These are phyloP conservation scores for Bombus difficillimus DNA, from an alignment of 1,140 invertebrate genomes.

Conservation along the genomic window DNA sequence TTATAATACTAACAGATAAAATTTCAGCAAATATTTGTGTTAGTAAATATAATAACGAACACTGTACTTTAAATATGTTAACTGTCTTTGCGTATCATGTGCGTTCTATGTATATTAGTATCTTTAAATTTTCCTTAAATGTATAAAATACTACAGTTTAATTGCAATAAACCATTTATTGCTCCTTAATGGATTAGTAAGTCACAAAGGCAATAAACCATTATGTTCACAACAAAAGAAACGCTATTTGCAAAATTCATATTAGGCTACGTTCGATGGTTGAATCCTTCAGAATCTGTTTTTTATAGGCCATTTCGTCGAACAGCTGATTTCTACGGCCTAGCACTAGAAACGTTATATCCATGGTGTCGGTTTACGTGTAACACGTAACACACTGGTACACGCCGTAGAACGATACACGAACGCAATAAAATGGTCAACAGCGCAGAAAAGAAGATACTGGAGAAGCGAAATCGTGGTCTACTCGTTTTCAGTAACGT, in stretches of 20 bases:
- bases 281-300: not conserved
- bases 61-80: too few species aligned
- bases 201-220: too few species aligned
- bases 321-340: slow-evolving; percentile 53
- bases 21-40: too few species aligned
- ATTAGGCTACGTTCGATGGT: not conserved
- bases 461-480: slow-evolving; percentile 31
- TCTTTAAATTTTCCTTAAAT: too few species aligned
- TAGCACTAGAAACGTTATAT: slow-evolving; percentile 38
- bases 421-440: slow-evolving; percentile 11
- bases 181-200: too few species aligned
- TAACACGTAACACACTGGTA: slow-evolving; percentile 47
- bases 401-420: slow-evolving; percentile 4
- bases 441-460: not conserved
- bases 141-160: too few species aligned
- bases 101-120: too few species aligned
- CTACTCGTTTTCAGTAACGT: slow-evolving; percentile 46
- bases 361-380: slow-evolving; percentile 52
- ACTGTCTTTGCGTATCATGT: too few species aligned
- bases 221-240: not conserved
- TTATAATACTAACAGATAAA: too few species aligned
- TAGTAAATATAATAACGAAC: too few species aligned
- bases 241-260: too few species aligned
- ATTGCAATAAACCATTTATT: too few species aligned
- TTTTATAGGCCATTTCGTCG: not conserved